Evolutionary conservation across 2,797 vertebrate genomes (phyloP).

Genomic region (Spinus olivaceus): DNA sequence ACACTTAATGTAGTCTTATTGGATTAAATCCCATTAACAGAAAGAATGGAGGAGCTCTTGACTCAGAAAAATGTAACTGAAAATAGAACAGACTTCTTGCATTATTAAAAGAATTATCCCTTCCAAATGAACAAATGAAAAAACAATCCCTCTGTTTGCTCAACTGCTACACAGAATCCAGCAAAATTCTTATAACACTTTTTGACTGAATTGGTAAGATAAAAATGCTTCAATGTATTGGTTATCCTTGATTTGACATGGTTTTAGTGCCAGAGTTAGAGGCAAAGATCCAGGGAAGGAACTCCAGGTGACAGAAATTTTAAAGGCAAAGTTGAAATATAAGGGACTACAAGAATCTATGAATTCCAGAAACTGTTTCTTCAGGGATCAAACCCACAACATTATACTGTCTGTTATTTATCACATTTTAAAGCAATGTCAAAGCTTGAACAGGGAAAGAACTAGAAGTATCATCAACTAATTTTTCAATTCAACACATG

Average conservation of each 20-base stretch:
- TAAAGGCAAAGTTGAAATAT: neutral
- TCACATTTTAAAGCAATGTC: constrained; percentile 45
- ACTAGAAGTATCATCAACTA: neutral
- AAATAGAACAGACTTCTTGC: neutral
- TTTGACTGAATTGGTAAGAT: neutral
- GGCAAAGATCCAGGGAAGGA: neutral
- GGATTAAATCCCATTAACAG: neutral
- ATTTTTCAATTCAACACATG: neutral
- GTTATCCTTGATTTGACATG: neutral
- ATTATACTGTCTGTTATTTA: neutral
- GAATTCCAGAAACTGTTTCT: constrained; percentile 1
- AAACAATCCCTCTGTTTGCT: neutral
- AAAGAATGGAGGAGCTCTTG: neutral
- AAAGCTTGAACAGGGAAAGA: neutral
- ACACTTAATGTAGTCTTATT: neutral
- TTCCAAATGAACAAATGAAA: neutral
- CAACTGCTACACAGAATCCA: neutral
- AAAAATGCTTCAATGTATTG: neutral
- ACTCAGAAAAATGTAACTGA: neutral
- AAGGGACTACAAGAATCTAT: neutral
- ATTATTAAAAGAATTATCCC: neutral
- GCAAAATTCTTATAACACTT: neutral
- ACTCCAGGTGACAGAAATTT: neutral
- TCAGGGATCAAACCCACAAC: neutral
- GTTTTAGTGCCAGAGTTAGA: neutral